phyloP scores from a whole-genome alignment of 2,113 vertebrate species.

The Gambusia holbrooki region DNA sequence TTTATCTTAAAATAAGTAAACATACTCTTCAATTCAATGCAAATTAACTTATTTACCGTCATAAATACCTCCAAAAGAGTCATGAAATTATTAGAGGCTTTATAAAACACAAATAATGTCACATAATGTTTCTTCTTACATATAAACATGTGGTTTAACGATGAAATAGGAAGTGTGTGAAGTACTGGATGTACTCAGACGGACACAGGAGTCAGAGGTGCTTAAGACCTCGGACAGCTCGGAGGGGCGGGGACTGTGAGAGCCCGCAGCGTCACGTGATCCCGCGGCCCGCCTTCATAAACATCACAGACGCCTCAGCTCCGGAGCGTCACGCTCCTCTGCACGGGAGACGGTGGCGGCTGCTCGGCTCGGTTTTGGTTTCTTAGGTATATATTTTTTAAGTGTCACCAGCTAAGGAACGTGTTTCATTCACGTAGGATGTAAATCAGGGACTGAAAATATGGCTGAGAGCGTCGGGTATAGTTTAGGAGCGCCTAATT shows the following conservation, averaged over 20 bases:
- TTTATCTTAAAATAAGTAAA: neutral
- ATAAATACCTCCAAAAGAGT: neutral
- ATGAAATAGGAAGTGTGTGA: neutral
- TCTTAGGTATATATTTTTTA: neutral
- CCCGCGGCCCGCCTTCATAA: constrained; percentile 56
- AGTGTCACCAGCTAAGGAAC: rapidly evolving
- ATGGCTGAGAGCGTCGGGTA: neutral
- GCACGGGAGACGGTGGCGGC: neutral
- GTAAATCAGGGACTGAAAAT: neutral
- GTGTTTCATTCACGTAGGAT: neutral
- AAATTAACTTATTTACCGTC: neutral
- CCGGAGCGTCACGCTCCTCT: neutral
- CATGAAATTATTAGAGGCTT: too few relatives aligned
- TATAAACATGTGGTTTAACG: neutral
- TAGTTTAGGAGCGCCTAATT: constrained; percentile 14
- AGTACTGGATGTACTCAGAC: neutral
- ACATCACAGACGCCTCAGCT: constrained; percentile 42
- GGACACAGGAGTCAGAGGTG: neutral
- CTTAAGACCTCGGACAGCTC: constrained; percentile 18
- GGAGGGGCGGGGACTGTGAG: neutral
- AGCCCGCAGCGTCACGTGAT: constrained; percentile 59
- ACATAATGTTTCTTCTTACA: too few relatives aligned
- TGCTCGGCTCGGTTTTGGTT: neutral
- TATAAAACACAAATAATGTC: too few relatives aligned
- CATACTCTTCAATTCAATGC: neutral